A percentile compares a stretch with the other conserved stretches of the same genome.
These are phyloP conservation scores for Pangasius sanitwongsei DNA, from an alignment of 2,797 vertebrate species.

Conservation along the genomic window DNA sequence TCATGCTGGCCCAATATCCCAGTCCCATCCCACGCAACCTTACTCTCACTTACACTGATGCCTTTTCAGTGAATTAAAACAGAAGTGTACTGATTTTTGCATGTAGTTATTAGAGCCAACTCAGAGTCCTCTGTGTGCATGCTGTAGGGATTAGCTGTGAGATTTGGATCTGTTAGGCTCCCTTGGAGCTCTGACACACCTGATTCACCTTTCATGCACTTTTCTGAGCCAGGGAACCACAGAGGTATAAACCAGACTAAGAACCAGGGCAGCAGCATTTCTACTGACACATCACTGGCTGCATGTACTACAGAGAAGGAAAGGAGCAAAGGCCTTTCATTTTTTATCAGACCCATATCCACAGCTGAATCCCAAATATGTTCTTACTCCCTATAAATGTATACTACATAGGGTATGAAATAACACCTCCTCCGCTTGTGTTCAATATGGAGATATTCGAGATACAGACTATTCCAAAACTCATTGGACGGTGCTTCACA, in stretches of 20 bases:
- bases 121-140: neutral
- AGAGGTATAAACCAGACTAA: neutral
- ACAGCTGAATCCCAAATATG: constrained; percentile 5
- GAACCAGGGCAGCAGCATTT: constrained; percentile 8
- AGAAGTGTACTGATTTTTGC: neutral
- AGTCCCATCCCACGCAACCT: neutral
- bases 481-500: neutral
- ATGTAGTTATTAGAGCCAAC: neutral
- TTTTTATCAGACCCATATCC: constrained; percentile 12
- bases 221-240: constrained; percentile 1
- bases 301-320: neutral
- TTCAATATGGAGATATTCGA: neutral
- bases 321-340: neutral
- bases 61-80: neutral
- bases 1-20: neutral
- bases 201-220: constrained; percentile 25
- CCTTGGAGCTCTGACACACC: constrained; percentile 25
- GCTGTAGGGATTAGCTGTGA: constrained; percentile 11
- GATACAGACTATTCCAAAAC: neutral
- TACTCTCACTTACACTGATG: constrained; percentile 9
- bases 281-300: neutral
- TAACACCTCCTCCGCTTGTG: constrained; percentile 4
- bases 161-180: constrained; percentile 12
- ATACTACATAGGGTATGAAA: neutral
- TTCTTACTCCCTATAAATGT: neutral